Evolutionary conservation across 2,113 vertebrate species (phyloP).

Genomic region (Pluvianellus socialis): DNA sequence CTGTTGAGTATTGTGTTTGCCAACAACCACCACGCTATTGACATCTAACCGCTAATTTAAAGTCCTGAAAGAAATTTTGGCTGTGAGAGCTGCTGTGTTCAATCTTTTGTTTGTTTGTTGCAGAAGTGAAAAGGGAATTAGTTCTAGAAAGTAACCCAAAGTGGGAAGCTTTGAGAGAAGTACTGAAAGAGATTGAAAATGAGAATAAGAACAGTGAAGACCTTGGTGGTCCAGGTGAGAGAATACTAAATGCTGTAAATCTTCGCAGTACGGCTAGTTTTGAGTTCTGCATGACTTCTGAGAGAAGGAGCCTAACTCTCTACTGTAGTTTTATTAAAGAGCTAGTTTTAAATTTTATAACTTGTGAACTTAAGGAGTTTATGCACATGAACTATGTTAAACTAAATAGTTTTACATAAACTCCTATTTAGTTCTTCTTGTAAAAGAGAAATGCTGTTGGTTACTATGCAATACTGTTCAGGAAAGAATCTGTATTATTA

Average conservation of each 20-base stretch:
- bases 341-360: background rate
- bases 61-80: conserved; percentile 1
- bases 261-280: background rate
- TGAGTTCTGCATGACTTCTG: background rate
- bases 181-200: conserved; percentile 91
- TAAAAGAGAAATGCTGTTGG: background rate
- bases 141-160: conserved; percentile 94
- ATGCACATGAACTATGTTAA: background rate
- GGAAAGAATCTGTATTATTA: background rate
- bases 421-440: background rate
- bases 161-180: conserved; percentile 92
- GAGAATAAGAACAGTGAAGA: conserved; percentile 86
- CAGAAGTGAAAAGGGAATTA: conserved; percentile 85
- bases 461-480: background rate
- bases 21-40: background rate
- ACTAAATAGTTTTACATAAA: background rate
- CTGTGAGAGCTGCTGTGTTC: background rate
- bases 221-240: conserved; percentile 84
- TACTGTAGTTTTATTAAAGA: background rate
- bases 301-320: background rate
- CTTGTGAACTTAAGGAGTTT: background rate
- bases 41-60: background rate
- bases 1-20: background rate
- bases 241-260: background rate
- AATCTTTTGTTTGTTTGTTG: conserved; percentile 35